A percentile compares a stretch with the other conserved stretches of the same genome.
phyloP scores from a whole-genome alignment of 1,140 invertebrate genomes.

The Anastrepha obliqua region DNA sequence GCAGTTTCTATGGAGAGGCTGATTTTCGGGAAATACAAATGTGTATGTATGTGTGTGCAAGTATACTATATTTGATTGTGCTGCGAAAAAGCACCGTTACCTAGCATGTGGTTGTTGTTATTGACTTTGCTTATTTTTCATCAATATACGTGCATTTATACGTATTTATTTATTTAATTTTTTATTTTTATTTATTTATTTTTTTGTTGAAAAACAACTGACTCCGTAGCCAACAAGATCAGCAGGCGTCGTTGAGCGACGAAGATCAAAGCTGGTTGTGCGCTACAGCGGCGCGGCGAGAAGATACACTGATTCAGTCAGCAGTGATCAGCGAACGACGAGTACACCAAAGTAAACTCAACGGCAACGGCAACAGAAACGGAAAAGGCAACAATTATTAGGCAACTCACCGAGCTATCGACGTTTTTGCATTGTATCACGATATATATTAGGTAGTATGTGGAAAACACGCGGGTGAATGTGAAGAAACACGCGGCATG shows the following conservation, averaged over 20 bases:
- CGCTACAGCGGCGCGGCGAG: constrained; percentile 16
- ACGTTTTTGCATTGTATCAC: too few species aligned
- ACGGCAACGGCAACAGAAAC: background rate
- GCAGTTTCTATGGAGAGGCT: constrained; percentile 23
- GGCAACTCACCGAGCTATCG: background rate
- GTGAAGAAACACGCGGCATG: constrained; percentile 14
- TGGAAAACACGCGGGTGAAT: background rate
- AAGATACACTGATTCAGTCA: constrained; percentile 34
- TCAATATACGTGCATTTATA: background rate
- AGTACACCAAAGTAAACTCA: constrained; percentile 35
- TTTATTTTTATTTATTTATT: background rate
- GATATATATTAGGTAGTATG: background rate
- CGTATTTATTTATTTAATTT: background rate
- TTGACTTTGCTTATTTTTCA: constrained; percentile 15
- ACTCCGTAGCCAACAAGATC: constrained; percentile 3
- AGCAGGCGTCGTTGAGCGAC: background rate
- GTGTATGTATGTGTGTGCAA: background rate
- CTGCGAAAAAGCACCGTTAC: constrained; percentile 7
- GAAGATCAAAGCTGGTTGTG: background rate
- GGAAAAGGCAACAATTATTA: background rate
- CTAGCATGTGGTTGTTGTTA: background rate
- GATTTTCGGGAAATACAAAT: background rate
- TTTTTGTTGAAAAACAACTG: background rate
- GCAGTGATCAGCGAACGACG: constrained; percentile 30
- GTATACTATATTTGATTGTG: background rate